Conservation (phyloP, 2,888 invertebrate genomes). For the Ochropacha duplaris region DNA sequence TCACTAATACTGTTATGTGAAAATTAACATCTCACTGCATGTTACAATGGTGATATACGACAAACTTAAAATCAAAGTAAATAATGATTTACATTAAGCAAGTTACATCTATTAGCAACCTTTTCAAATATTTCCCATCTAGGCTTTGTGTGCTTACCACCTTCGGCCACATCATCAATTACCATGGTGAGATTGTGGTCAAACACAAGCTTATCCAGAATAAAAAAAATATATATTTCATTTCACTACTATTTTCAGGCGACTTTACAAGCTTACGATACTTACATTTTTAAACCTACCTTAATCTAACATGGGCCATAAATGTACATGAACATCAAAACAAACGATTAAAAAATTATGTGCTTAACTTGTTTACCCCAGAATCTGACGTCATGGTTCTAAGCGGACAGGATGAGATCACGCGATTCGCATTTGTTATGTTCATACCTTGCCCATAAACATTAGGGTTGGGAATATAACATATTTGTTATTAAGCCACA, state of each 20-base stretch:
- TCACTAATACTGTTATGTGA: slow-evolving; percentile 52
- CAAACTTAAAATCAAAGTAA: too few species aligned
- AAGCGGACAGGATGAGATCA: slow-evolving; percentile 57
- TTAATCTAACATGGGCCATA: not conserved
- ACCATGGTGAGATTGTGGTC: too few species aligned
- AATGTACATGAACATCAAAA: slow-evolving; percentile 32
- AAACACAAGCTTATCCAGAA: too few species aligned
- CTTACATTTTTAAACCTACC: not conserved
- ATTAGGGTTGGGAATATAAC: slow-evolving; percentile 36
- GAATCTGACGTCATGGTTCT: slow-evolving; percentile 49
- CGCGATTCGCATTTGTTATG: slow-evolving; percentile 36
- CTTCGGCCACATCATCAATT: too few species aligned
- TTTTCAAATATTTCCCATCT: too few species aligned
- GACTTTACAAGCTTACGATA: not conserved
- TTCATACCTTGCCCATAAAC: slow-evolving; percentile 34
- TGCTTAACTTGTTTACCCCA: slow-evolving; percentile 46
- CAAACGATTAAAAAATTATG: slow-evolving; percentile 49
- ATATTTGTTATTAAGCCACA: slow-evolving; percentile 32
- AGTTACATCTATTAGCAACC: too few species aligned
- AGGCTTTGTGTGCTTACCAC: too few species aligned
- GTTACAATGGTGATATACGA: too few species aligned
- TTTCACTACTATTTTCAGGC: not conserved
- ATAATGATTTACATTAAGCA: not conserved
- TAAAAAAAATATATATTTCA: not conserved
- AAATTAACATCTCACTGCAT: slow-evolving; percentile 38